Percentiles rank a stretch among this genome's conserved stretches.
Conservation (phyloP, 1,140 invertebrate species). For the Dolichoris vasculosae region DNA sequence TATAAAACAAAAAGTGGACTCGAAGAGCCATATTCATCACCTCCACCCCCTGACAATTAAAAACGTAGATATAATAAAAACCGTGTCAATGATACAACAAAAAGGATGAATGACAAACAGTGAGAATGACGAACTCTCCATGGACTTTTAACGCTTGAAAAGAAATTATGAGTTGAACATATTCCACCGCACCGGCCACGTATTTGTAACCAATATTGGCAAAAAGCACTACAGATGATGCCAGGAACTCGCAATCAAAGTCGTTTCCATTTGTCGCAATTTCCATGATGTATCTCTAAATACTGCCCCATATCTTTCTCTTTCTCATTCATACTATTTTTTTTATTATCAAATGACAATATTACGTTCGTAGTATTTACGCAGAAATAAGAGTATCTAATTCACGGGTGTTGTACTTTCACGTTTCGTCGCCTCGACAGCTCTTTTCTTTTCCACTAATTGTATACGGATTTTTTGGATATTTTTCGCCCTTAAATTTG, state of each 20-base stretch:
- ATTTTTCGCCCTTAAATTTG: not conserved
- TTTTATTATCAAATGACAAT: conserved; percentile 41
- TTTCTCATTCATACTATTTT: not conserved
- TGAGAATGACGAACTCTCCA: not conserved
- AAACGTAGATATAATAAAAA: not conserved
- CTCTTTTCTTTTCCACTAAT: not conserved
- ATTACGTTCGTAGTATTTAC: not conserved
- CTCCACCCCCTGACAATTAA: not conserved
- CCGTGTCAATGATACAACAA: not conserved
- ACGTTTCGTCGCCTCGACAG: not conserved
- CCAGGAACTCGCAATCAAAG: conserved; percentile 48
- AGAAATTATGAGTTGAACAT: not conserved
- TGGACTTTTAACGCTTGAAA: not conserved
- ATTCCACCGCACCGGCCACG: not conserved
- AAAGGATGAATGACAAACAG: not conserved
- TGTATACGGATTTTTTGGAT: not conserved
- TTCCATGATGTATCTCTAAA: not conserved
- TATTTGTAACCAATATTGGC: conserved; percentile 57
- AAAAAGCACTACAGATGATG: conserved; percentile 51
- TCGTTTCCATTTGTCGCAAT: conserved; percentile 25
- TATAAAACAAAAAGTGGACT: not conserved
- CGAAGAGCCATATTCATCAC: not conserved
- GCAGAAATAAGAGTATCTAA: conserved; percentile 14
- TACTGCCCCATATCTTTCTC: not conserved
- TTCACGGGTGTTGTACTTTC: not conserved